These are phyloP conservation scores for Sebastiscus tertius DNA, from an alignment of 2,797 vertebrate genomes.

Conservation along the genomic window DNA sequence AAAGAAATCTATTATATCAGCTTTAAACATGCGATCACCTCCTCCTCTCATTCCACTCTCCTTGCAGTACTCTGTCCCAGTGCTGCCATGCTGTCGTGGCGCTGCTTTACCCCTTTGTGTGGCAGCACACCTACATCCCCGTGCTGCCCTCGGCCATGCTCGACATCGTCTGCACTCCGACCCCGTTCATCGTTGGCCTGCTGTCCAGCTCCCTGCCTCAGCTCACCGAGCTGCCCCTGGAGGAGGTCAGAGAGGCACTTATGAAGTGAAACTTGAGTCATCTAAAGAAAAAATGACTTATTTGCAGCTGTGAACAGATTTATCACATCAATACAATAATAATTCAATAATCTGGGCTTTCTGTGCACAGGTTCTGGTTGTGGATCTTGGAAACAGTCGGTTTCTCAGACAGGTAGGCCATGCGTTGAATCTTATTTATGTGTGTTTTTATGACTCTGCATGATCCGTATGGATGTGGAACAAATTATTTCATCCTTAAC, in stretches of 20 bases:
- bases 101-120: slow-evolving; percentile 94
- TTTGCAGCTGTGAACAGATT: neutral
- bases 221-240: slow-evolving; percentile 91
- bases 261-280: neutral
- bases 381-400: slow-evolving; percentile 89
- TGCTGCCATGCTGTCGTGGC: slow-evolving; percentile 95
- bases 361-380: slow-evolving; percentile 87
- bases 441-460: neutral
- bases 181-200: slow-evolving; percentile 94
- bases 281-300: neutral
- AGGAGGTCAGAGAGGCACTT: slow-evolving; percentile 86
- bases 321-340: neutral
- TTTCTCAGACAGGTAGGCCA: slow-evolving; percentile 90
- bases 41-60: neutral
- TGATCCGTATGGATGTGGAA: neutral
- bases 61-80: slow-evolving; percentile 91
- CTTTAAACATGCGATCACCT: neutral
- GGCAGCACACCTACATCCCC: slow-evolving; percentile 98
- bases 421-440: neutral
- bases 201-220: slow-evolving; percentile 91
- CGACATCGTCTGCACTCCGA: slow-evolving; percentile 96
- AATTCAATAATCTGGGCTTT: neutral
- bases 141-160: slow-evolving; percentile 95
- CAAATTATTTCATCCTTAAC: neutral
- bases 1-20: neutral